Percentiles rank a stretch among this genome's conserved stretches.
Evolutionary conservation across 2,888 invertebrate species (phyloP).

Genomic region (Peribatodes rhomboidaria): DNA sequence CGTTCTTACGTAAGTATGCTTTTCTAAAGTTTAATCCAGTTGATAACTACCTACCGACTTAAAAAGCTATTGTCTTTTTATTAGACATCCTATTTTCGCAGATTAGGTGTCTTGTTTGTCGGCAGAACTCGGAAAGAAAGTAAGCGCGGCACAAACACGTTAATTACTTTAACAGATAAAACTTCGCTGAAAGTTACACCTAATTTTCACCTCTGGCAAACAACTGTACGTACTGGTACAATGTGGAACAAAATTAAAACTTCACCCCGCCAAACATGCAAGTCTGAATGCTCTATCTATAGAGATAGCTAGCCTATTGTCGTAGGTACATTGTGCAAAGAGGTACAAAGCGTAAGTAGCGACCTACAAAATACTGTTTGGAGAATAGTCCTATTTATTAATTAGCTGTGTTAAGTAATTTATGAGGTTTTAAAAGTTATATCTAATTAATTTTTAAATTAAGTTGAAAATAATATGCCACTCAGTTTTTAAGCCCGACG

Average conservation of each 20-base stretch:
- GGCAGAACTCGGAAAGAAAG: slow-evolving; percentile 25
- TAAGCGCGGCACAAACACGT: slow-evolving; percentile 35
- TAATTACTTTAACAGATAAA: slow-evolving; percentile 40
- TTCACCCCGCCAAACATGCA: slow-evolving; percentile 33
- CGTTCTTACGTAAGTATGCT: background rate
- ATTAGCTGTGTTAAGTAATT: too few species aligned
- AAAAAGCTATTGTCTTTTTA: background rate
- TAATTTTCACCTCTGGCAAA: slow-evolving; percentile 39
- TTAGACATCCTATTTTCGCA: slow-evolving; percentile 19
- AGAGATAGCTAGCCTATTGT: slow-evolving; percentile 13
- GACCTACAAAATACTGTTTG: too few species aligned
- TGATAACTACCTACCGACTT: background rate
- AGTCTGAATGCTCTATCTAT: slow-evolving; percentile 13
- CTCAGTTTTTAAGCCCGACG: too few species aligned
- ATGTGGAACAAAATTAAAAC: slow-evolving; percentile 39
- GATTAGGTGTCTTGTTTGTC: slow-evolving; percentile 23
- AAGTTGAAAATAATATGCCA: too few species aligned
- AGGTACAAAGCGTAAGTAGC: too few species aligned
- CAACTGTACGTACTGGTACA: slow-evolving; percentile 26
- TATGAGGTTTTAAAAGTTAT: too few species aligned
- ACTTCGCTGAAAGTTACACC: slow-evolving; percentile 39
- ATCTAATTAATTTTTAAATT: too few species aligned
- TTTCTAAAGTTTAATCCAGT: background rate
- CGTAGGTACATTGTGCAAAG: too few species aligned
- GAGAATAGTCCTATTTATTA: too few species aligned